Evolutionary conservation across 2,888 invertebrate species (phyloP), one percentile per base, ranked within the genome.

Genomic region (Sphaerophoria rueppellii): DNA sequence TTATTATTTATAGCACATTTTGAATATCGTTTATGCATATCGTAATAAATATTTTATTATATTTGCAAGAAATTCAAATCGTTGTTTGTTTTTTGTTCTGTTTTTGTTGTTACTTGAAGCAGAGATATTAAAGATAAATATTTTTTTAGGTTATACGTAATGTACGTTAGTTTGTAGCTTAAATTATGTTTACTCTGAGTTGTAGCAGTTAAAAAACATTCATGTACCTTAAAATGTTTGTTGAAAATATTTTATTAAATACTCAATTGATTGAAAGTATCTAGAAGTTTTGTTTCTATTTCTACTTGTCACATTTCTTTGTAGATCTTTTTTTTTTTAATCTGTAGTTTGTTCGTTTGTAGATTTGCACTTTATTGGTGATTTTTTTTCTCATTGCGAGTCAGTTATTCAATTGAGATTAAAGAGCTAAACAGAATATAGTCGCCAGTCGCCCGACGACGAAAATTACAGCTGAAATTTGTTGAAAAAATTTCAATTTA

Each of bases 1-100:
- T 63, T 63, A 60, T 70, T 85, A 73, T 81, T 81, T 81, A 81
- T 77, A 81, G 76, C 73, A 79, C 71, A 75, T 77, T 73, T 81
- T 85, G 81, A 81, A 85, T 85, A 76, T 85, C 69, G 73, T 81
- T 81, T 81, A 74, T 85, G 81, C 85, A 85, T 85, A 85, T 85
- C 81, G 79, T 34, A 73, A 78, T 70, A 73, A 81, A 83, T 80
- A 72, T 80, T 83, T 63, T 83, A 71, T 65, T 35, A 58, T 57
- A 76, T 75, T 61, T 72, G 24, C 72, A 9, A 12, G 14, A 65
- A 50, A 80, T 37, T 69, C 37, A 63, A 65, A 9, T 12, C n/a
- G 48, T 58, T 78, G 35, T 48, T 48, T 50, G 14, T 50, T 52
- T n/a, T 54, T 11, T 54, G 4, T 52, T 52, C 40, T 6, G n/a